Base-by-base conservation (phyloP, 92 coral and sea anemone species). In the Galaxea fascicularis region DNA sequence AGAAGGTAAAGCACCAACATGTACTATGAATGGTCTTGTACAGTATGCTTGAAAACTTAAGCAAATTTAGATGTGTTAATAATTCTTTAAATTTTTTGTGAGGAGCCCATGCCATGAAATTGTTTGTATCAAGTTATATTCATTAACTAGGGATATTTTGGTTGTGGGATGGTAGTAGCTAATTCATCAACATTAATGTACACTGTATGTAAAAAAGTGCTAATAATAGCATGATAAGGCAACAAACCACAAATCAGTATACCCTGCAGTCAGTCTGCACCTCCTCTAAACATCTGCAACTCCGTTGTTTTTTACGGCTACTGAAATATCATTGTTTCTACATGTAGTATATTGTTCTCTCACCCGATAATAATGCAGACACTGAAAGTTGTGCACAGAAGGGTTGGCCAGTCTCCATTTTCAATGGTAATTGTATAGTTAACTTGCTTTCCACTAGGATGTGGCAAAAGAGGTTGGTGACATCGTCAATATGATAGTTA, bases 31-130 rank as follows among this genome's bases (percentile, higher is more conserved):
- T n/a, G n/a, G n/a, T n/a, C n/a, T n/a, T n/a, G n/a, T n/a, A n/a
- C n/a, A n/a, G n/a, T n/a, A n/a, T n/a, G n/a, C 26, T 15, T 64
- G 12, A n/a, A 64, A 64, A n/a, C 70, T 26, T 64, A 64, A 64
- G 70, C 70, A 18, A 64, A 64, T 18, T 64, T 30, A 64, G 15
- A 64, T 64, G 70, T 64, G 70, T 64, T 64, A 24, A 64, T 64
- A 14, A 64, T 3, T 64, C 35, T 21, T 26, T 26, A n/a, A 16
- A 10, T 64, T 64, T 64, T 64, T 30, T 64, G 35, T 64, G 70
- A 24, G 29, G 70, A 28, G 35, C 70, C 70, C 13, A 26, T 64
- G 11, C 70, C 12, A 64, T 64, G 29, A 64, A 64, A 64, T 64
- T 64, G 70, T 22, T 63, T 63, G 69, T 26, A 63, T 25, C 11